Evolutionary conservation across 2,113 vertebrate genomes (phyloP), one percentile per base, ranked within the genome.

Genomic region (Antidorcas marsupialis): DNA sequence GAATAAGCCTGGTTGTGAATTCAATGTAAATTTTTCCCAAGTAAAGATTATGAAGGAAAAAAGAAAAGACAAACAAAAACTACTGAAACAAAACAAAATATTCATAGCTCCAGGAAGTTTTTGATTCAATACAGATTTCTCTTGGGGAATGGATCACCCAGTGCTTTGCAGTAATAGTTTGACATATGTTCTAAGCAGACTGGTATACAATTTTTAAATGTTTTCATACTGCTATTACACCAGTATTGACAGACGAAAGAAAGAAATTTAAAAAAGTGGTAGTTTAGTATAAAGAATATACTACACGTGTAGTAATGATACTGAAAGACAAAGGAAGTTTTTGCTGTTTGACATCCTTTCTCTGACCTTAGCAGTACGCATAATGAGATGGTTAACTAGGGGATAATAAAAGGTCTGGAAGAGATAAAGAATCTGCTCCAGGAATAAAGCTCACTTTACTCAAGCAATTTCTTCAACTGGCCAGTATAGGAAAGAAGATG

Each of bases 331-430:
- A 89, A 89, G 9, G 19, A 90, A 1, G 17, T 27, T 93, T 87
- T 89, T 83, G 28, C 12, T 50, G 3, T 76, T 59, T 89, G 62
- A 43, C 23, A 85, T 76, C 57, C 74, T 97, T 93, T 53, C 39
- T 78, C 16, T 92, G 55, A 76, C 71, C 89, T 93, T 95, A 83
- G 55, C 55, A 55, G 16, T 89, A 30, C 9, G 30, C 62, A 97
- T 92, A 94, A 94, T 92, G 30, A 89, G 52, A 96, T 95, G 74
- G 83, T 94, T 89, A 96, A 52, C 89, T 84, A 60, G 92, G 87
- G 94, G 47, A 33, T 95, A 59, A 92, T 92, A 95, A 98, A 96
- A 92, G 78, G 47, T 55, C 45, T 95, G 52, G 30, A 93, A 87
- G 60, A 95, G 39, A 96, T 92, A 87, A 96, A 96, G 71, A 89